Evolutionary conservation across 2,797 vertebrate genomes (phyloP), one percentile per base, ranked within the genome.

Genomic region (Pseudochromis fuscus): DNA sequence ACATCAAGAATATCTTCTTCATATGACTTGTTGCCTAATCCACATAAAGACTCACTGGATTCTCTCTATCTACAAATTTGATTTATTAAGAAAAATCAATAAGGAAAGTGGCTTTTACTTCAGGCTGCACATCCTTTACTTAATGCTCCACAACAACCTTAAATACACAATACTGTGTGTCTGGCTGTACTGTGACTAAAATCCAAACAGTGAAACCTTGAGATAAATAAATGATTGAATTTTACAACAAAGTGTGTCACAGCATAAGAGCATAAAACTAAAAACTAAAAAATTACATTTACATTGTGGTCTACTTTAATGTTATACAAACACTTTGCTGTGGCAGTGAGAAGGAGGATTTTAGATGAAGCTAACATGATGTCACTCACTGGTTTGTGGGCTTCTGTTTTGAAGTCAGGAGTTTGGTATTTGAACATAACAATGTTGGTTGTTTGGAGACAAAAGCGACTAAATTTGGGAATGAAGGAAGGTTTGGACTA

Each of bases 11-110:
- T 25, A 40, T 67, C 64, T 9, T 48, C 24, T 16, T 25, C 37
- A 59, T 50, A 25, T 51, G 24, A 19, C 40, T 40, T n/a, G 27
- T 9, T 23, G 37, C 25, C 28, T 37, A 27, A 57, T 12, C 5
- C 2, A 19, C 50, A 56, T 55, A 77, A 57, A 71, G 21, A 74
- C 12, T 61, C 45, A 30, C 51, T 48, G 30, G 50, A 15, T 46
- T 35, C 28, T 57, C 40, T 50, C 55, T 62, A 67, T 67, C 45
- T 53, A 3, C 13, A 18, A 27, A 46, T 57, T 12, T 66, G 38
- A 70, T 81, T 67, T 64, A 45, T 81, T 79, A 31, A 64, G 18
- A 28, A 4, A 69, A 81, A 83, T 80, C 57, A 72, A 77, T 79
- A 57, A 9, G 3, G 13, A 59, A 73, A 55, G 63, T 40, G 30